Evolutionary conservation across 1,140 invertebrate species (phyloP).

Genomic region (Leptoteleia sp.): DNA sequence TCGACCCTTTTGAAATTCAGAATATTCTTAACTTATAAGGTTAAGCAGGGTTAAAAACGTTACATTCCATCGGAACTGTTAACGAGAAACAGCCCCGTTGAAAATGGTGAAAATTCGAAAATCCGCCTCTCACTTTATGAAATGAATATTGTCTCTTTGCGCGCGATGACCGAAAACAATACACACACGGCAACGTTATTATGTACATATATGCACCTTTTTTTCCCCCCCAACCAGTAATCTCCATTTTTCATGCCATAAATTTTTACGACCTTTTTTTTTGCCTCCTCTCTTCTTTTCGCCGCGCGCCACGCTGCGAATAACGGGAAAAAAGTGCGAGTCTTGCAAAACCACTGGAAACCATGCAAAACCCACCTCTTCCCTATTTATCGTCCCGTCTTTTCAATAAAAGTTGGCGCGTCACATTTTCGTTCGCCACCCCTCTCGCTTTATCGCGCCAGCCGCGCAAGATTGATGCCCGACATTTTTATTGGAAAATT

Average conservation of each 20-base stretch:
- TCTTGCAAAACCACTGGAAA: constrained; percentile 32
- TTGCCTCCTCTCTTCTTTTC: no score
- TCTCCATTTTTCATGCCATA: constrained; percentile 30
- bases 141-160: constrained; percentile 6
- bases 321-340: constrained; percentile 20
- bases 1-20: no score
- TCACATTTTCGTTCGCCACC: constrained; percentile 9
- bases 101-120: no score
- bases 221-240: not conserved
- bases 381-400: constrained; percentile 43
- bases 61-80: no score
- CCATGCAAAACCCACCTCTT: constrained; percentile 15
- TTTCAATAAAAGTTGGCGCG: constrained; percentile 42
- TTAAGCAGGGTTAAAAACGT: no score
- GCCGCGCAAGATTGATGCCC: constrained; percentile 46
- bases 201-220: no score
- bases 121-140: not conserved
- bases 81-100: no score
- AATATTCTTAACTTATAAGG: no score
- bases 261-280: constrained; percentile 31
- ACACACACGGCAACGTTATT: not conserved
- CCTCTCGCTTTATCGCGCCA: constrained; percentile 25
- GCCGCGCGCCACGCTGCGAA: not conserved
- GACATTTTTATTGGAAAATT: constrained; percentile 58
- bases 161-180: constrained; percentile 10